phyloP scores from a whole-genome alignment of 2,888 invertebrate genomes.

The Tethea ocularis region DNA sequence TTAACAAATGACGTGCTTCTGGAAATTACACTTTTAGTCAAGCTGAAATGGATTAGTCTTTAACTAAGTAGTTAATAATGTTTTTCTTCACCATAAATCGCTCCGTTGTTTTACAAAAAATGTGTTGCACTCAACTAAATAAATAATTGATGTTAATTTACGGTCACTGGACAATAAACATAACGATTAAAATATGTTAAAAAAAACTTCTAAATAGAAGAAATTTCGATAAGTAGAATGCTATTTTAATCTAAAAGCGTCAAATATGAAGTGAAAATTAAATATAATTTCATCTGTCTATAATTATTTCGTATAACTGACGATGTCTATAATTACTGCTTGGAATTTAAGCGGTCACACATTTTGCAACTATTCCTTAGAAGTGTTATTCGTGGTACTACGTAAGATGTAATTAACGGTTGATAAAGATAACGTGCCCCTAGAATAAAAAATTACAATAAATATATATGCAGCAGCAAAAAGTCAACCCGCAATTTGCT shows the following conservation, averaged over 20 bases:
- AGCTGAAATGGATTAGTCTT: neutral
- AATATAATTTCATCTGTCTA: neutral
- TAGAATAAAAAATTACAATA: neutral
- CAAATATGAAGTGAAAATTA: neutral
- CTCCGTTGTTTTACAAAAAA: neutral
- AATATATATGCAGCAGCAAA: neutral
- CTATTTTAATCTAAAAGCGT: neutral
- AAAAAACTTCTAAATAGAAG: no score
- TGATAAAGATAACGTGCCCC: neutral
- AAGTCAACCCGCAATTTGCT: neutral
- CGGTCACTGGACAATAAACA: neutral
- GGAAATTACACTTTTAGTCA: slow-evolving; percentile 1
- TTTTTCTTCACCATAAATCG: neutral
- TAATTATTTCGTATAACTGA: neutral
- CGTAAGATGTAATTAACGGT: neutral
- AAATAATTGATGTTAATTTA: neutral
- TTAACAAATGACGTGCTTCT: neutral
- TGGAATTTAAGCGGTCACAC: neutral
- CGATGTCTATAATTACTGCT: neutral
- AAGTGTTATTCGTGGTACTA: neutral
- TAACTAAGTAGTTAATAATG: neutral
- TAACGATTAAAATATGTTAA: neutral
- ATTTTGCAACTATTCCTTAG: neutral
- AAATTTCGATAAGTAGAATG: neutral
- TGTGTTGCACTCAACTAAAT: neutral